These are phyloP conservation scores for Salticus scenicus DNA, from an alignment of 2,888 invertebrate genomes.

Conservation along the genomic window DNA sequence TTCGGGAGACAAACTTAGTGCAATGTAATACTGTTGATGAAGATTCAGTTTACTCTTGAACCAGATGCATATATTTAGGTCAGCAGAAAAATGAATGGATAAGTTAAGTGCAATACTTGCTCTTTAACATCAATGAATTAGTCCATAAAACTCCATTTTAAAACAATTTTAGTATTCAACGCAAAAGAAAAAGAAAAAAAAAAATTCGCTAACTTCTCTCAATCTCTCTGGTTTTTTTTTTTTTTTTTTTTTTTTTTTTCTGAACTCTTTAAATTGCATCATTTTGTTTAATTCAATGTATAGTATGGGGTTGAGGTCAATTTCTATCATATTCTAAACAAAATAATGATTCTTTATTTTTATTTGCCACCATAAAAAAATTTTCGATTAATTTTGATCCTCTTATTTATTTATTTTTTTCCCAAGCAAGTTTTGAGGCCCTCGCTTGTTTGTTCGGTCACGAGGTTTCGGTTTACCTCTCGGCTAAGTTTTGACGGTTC, in stretches of 20 bases:
- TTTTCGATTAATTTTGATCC: too few relatives aligned
- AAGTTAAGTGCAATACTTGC: too few relatives aligned
- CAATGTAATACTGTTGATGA: background rate
- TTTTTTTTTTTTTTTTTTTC: too few relatives aligned
- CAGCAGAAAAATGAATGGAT: background rate
- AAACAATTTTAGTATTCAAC: background rate
- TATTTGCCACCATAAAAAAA: background rate
- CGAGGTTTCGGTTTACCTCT: slow-evolving; percentile 3
- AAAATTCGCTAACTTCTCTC: too few relatives aligned
- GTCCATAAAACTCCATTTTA: background rate
- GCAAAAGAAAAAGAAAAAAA: too few relatives aligned
- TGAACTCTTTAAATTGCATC: too few relatives aligned
- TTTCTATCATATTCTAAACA: background rate
- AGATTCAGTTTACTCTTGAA: background rate
- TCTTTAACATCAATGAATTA: too few relatives aligned
- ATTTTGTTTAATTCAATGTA: background rate
- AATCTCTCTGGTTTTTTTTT: too few relatives aligned
- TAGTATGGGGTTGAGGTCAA: background rate
- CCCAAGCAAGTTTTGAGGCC: background rate
- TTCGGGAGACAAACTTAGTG: too few relatives aligned
- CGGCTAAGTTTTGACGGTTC: background rate
- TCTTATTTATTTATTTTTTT: too few relatives aligned
- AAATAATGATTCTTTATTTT: background rate
- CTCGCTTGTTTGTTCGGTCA: slow-evolving; percentile 13
- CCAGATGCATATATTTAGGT: background rate